These are phyloP conservation scores for Lacerta agilis DNA, from an alignment of 2,797 vertebrate species.

Conservation along the genomic window DNA sequence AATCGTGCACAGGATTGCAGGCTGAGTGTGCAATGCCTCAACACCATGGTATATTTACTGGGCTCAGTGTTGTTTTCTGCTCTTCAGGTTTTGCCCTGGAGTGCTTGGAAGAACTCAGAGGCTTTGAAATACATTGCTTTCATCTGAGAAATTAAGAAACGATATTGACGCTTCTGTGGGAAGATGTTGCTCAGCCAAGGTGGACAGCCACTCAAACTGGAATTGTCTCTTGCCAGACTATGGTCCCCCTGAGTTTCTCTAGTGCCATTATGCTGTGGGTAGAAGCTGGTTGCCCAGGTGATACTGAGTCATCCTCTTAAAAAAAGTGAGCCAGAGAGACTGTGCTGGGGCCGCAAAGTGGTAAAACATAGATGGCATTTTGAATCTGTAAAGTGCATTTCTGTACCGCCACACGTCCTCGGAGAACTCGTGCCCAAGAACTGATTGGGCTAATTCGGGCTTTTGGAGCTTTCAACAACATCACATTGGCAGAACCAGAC, in stretches of 20 bases:
- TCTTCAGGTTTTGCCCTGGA: neutral
- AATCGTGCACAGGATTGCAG: neutral
- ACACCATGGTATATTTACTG: neutral
- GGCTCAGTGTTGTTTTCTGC: neutral
- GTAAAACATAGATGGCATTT: slow-evolving; percentile 14
- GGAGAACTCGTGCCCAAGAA: slow-evolving; percentile 8
- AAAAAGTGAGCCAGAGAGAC: slow-evolving; percentile 9
- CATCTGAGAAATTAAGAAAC: neutral
- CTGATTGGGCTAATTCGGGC: slow-evolving; percentile 22
- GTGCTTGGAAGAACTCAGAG: neutral
- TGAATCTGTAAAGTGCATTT: slow-evolving; percentile 6
- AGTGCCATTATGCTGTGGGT: slow-evolving; percentile 8
- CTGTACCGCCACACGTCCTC: neutral
- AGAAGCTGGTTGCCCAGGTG: slow-evolving; percentile 33
- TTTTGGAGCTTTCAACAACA: slow-evolving; percentile 9
- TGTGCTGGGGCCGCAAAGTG: slow-evolving; percentile 1
- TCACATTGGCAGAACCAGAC: neutral
- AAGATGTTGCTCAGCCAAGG: neutral
- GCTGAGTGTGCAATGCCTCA: too few relatives aligned
- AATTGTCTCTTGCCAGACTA: neutral
- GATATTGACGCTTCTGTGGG: neutral
- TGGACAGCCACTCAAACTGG: neutral
- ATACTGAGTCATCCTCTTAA: slow-evolving; percentile 26
- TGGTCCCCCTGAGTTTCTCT: slow-evolving; percentile 14
- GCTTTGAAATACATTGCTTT: neutral